These are phyloP conservation scores for Perizoma affinitatum DNA, from an alignment of 2,888 invertebrate species.

Conservation along the genomic window DNA sequence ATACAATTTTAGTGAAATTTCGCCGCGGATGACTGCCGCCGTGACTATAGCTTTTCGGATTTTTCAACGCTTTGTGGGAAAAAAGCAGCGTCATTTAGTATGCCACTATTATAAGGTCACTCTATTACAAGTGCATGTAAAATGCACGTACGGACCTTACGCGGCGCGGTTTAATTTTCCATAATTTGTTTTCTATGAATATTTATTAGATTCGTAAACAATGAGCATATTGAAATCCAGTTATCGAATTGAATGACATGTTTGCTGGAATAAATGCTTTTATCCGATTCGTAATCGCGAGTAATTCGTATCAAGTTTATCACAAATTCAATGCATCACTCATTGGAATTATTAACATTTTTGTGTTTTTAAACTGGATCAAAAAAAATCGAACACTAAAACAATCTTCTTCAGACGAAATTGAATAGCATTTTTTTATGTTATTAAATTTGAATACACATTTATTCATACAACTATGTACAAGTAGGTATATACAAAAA, in stretches of 20 bases:
- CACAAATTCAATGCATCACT: constrained; percentile 9
- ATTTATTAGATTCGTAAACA: constrained; percentile 75
- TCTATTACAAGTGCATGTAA: too few species aligned
- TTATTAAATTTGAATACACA: too few species aligned
- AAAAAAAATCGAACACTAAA: too few species aligned
- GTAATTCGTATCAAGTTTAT: constrained; percentile 31
- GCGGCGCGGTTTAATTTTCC: too few species aligned
- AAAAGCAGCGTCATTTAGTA: background rate
- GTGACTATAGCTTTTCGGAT: constrained; percentile 32
- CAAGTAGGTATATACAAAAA: too few species aligned
- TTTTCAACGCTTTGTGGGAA: background rate
- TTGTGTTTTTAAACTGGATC: background rate
- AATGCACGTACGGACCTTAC: too few species aligned
- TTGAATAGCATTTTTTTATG: too few species aligned
- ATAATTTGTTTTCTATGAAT: constrained; percentile 77
- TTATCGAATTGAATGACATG: constrained; percentile 55
- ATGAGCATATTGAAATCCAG: constrained; percentile 63
- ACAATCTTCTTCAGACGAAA: too few species aligned
- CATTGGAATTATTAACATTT: constrained; percentile 11
- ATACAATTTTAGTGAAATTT: constrained; percentile 75
- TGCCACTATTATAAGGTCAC: too few species aligned
- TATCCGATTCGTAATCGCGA: constrained; percentile 41
- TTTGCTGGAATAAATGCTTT: constrained; percentile 47
- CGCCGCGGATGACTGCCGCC: constrained; percentile 47
- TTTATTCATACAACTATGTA: too few species aligned